These are phyloP conservation scores for Danio tinwini DNA, from an alignment of 2,797 vertebrate species.

Conservation along the genomic window DNA sequence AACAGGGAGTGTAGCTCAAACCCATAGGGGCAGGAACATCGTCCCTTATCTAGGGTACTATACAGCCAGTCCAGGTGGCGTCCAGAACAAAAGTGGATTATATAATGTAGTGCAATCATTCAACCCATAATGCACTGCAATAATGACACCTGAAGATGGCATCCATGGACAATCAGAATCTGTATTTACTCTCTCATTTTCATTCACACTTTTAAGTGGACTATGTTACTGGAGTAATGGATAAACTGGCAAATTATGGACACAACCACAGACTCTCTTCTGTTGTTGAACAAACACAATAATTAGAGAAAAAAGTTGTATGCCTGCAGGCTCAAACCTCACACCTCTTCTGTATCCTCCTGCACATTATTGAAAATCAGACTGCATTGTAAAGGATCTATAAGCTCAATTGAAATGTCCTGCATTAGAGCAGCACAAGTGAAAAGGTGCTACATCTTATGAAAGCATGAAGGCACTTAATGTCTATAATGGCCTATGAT, in stretches of 20 bases:
- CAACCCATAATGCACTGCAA: background rate
- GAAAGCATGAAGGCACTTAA: slow-evolving; percentile 12
- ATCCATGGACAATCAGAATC: background rate
- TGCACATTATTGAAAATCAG: background rate
- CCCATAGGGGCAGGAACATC: background rate
- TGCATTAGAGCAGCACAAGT: slow-evolving; percentile 20
- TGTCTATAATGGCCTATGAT: background rate
- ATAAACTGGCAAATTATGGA: background rate
- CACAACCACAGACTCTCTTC: background rate
- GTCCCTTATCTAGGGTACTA: background rate
- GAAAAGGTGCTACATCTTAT: slow-evolving; percentile 4
- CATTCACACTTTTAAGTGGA: slow-evolving; percentile 1
- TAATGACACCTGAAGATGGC: background rate
- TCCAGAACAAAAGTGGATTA: background rate
- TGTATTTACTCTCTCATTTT: background rate
- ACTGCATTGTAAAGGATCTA: slow-evolving; percentile 5
- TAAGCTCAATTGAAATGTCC: background rate
- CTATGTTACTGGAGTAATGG: background rate
- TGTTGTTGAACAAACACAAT: background rate
- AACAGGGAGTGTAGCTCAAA: slow-evolving; percentile 33
- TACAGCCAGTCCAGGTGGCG: background rate
- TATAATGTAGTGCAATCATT: slow-evolving; percentile 11
- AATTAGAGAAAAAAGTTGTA: background rate
- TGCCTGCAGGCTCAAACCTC: background rate
- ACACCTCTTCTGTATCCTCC: background rate